These are phyloP conservation scores for Penelope pileata DNA, from an alignment of 2,113 vertebrate species.

Conservation along the genomic window DNA sequence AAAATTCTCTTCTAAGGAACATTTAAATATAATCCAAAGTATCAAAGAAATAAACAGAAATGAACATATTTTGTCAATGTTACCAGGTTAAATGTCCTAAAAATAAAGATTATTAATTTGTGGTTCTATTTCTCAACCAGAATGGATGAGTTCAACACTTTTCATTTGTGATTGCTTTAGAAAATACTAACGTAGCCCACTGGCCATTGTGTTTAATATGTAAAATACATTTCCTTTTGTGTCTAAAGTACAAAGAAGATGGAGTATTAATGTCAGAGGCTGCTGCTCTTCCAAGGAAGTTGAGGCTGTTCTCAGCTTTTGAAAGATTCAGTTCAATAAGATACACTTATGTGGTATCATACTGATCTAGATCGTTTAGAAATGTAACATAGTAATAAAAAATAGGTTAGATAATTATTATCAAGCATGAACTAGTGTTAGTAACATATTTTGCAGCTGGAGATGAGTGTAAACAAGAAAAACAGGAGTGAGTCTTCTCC, in stretches of 20 bases:
- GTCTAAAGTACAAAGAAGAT: neutral
- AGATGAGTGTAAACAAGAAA: neutral
- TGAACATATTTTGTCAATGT: neutral
- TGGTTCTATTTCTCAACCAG: neutral
- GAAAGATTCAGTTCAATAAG: neutral
- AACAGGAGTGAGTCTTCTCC: neutral
- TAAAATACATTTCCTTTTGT: neutral
- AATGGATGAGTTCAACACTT: neutral
- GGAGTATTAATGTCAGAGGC: neutral
- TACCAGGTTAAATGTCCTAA: neutral
- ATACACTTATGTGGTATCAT: neutral
- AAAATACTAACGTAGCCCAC: neutral
- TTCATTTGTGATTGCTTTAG: neutral
- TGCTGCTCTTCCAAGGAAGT: neutral
- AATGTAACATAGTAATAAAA: neutral
- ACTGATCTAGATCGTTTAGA: neutral
- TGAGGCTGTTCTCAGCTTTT: neutral
- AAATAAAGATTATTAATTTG: neutral
- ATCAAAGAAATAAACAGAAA: neutral
- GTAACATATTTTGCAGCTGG: neutral
- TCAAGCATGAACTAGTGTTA: neutral
- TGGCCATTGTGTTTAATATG: rapidly evolving
- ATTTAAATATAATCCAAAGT: neutral
- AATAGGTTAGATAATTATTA: neutral
- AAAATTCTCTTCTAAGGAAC: neutral